These are phyloP conservation scores for Palaemon carinicauda DNA, from an alignment of 1,140 invertebrate species.

Conservation along the genomic window DNA sequence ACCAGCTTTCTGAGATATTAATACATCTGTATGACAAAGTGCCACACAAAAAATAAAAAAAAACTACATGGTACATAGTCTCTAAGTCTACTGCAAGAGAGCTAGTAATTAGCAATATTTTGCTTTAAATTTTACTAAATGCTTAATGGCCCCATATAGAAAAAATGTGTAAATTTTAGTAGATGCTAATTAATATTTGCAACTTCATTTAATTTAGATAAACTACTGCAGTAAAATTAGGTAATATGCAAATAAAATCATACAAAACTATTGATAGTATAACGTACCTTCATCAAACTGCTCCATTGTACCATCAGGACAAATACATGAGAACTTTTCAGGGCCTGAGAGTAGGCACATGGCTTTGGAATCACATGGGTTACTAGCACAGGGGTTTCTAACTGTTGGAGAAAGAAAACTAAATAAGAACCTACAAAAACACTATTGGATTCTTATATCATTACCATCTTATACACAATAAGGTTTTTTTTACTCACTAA, in stretches of 20 bases:
- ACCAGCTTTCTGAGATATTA: too few relatives aligned
- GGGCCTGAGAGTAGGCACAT: slow-evolving; percentile 60
- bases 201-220: too few relatives aligned
- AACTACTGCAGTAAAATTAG: background rate
- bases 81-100: too few relatives aligned
- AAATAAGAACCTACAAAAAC: too few relatives aligned
- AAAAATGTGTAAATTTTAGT: background rate
- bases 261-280: background rate
- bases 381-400: slow-evolving; percentile 26
- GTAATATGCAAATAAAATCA: background rate
- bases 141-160: background rate
- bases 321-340: slow-evolving; percentile 69
- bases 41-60: too few relatives aligned
- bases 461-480: too few relatives aligned
- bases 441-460: too few relatives aligned
- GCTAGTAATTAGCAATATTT: too few relatives aligned
- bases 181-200: too few relatives aligned
- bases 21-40: too few relatives aligned
- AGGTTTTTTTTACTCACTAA: too few relatives aligned
- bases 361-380: slow-evolving; percentile 61
- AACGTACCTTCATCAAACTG: slow-evolving; percentile 36
- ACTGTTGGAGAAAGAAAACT: slow-evolving; percentile 21
- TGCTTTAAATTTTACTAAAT: background rate
- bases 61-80: too few relatives aligned
- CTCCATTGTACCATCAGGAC: slow-evolving; percentile 72